Percentiles rank a stretch among this genome's conserved stretches.
Evolutionary conservation across 23 tunicate genomes (phyloP).

Genomic region (Ascidia mentula): DNA sequence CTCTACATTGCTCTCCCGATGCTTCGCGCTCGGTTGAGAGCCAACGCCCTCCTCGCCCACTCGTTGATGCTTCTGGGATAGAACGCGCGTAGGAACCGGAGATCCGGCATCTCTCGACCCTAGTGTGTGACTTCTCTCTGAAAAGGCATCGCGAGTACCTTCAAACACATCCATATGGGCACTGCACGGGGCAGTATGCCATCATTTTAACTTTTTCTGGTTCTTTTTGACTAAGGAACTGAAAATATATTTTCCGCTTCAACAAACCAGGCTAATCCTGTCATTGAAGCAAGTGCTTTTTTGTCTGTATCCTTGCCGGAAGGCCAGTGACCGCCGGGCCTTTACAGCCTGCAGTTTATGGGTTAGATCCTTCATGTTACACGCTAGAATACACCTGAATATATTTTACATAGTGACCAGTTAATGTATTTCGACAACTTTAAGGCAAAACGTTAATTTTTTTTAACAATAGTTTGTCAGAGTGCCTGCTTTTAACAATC

Average conservation of each 20-base stretch:
- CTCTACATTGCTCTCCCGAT: conserved; percentile 53
- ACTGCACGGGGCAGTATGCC: conserved; percentile 73
- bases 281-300: not conserved
- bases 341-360: no score
- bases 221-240: no score
- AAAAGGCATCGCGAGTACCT: conserved; percentile 36
- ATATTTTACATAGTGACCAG: no score
- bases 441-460: no score
- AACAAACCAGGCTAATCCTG: not conserved
- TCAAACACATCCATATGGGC: conserved; percentile 53
- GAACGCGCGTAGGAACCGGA: conserved; percentile 39
- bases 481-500: no score
- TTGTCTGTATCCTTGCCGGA: not conserved
- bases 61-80: conserved; percentile 45
- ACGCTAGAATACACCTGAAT: no score
- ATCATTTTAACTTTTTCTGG: conserved; percentile 11
- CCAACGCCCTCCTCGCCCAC: conserved; percentile 23
- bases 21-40: conserved; percentile 71
- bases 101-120: conserved; percentile 37
- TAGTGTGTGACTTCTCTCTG: not conserved
- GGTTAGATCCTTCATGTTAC: no score
- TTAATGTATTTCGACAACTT: no score
- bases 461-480: no score
- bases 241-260: no score
- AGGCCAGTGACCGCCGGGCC: no score